Evolutionary conservation across 1,140 invertebrate species (phyloP).

Genomic region (Mercenaria mercenaria): DNA sequence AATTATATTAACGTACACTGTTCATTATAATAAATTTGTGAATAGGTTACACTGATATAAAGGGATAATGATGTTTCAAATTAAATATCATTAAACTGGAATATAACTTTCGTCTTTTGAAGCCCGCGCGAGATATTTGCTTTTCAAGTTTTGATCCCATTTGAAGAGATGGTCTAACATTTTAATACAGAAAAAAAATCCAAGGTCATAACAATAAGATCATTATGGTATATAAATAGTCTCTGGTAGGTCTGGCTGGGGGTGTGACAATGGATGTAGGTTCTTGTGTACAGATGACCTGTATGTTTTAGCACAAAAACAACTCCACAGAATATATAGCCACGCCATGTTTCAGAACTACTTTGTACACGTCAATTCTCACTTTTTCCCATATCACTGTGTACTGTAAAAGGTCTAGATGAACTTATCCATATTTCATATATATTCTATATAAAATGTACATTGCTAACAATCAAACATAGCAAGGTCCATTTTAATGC

Average conservation of each 20-base stretch:
- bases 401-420: too few relatives aligned
- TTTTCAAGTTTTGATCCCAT: constrained; percentile 2
- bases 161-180: constrained; percentile 24
- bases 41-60: constrained; percentile 7
- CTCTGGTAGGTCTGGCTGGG: not conserved
- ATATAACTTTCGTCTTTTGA: constrained; percentile 50
- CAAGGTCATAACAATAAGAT: not conserved
- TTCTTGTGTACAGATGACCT: too few relatives aligned
- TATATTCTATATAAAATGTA: too few relatives aligned
- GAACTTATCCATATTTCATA: too few relatives aligned
- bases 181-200: not conserved
- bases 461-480: too few relatives aligned
- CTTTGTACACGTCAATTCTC: too few relatives aligned
- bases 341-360: too few relatives aligned
- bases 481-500: too few relatives aligned
- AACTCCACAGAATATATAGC: too few relatives aligned
- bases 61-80: constrained; percentile 43
- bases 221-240: not conserved
- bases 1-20: constrained; percentile 33
- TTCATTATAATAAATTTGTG: constrained; percentile 38
- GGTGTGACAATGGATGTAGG: too few relatives aligned
- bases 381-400: too few relatives aligned
- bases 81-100: constrained; percentile 50
- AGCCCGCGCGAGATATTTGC: constrained; percentile 6
- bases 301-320: too few relatives aligned